Base-by-base conservation (phyloP, 2,797 vertebrate species). In the Lindbergichthys nudifrons region DNA sequence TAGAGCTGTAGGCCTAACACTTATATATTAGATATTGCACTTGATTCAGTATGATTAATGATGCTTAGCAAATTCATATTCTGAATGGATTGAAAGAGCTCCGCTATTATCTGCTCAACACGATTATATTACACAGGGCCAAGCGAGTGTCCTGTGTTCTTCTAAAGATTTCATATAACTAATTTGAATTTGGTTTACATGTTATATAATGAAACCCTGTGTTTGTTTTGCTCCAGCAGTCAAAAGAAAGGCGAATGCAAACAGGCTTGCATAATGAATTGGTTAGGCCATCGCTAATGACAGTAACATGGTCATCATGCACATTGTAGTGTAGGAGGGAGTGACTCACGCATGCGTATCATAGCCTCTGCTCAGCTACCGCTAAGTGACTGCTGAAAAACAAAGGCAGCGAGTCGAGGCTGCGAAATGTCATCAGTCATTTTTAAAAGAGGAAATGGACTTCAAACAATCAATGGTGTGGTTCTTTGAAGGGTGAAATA, bases 341-440 rank as follows among this genome's bases (percentile, higher is more conserved):
- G 81, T 80, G 76, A 76, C 72, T 68, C 46, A 52, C 94, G 93
- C 94, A 95, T 95, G 95, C 94, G 94, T 56, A 85, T 50, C 69
- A 36, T 14, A 30, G 61, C 76, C 45, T 48, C 19, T 41, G 68
- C 79, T 69, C 58, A 79, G 71, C 77, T 80, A 74, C 73, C 59
- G 69, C 30, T 77, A 88, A 93, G 88, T 92, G 92, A 83, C 80
- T 88, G 87, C 79, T 90, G 85, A 80, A 91, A 93, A 94, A 93
- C 88, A 93, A 94, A 92, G 87, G 81, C 88, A 75, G 83, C 10
- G 84, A 86, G 59, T 62, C 63, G 79, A 77, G 70, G 16, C 59
- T 65, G 78, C 78, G 77, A 82, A 86, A 85, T 80, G 65, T 86
- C 62, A 81, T 81, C 79, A 77, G 48, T 90, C 71, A 77, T 74